Conservation (phyloP, 2,113 vertebrate species). For the Python bivittatus region DNA sequence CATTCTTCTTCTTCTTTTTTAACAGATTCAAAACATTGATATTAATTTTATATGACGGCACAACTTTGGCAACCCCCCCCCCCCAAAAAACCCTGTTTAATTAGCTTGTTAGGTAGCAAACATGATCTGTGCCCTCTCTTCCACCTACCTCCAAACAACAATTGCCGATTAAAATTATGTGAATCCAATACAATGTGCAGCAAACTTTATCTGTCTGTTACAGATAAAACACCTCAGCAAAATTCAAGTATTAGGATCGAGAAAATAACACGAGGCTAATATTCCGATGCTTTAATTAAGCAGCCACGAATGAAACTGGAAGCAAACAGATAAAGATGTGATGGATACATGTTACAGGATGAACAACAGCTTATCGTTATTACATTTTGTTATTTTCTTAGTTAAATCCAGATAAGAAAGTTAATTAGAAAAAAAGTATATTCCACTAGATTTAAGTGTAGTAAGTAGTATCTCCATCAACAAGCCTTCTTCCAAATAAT, state of each 20-base stretch:
- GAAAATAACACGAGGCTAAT: slow-evolving; percentile 72
- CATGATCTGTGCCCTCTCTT: background rate
- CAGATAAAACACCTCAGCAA: slow-evolving; percentile 67
- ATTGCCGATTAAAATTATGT: slow-evolving; percentile 50
- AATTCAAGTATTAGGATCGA: slow-evolving; percentile 65
- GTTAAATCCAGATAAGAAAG: slow-evolving; percentile 70
- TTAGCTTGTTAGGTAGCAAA: slow-evolving; percentile 54
- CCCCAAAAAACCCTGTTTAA: slow-evolving; percentile 58
- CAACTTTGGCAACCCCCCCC: background rate
- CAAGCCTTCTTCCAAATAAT: slow-evolving; percentile 35
- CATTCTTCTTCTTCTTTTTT: slow-evolving; percentile 16
- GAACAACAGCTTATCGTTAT: slow-evolving; percentile 58
- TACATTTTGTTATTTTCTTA: slow-evolving; percentile 68
- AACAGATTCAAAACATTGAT: slow-evolving; percentile 31
- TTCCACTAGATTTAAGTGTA: slow-evolving; percentile 51
- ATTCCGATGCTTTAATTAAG: slow-evolving; percentile 71
- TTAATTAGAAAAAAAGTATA: slow-evolving; percentile 64
- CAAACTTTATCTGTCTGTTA: slow-evolving; percentile 54
- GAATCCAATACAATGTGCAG: slow-evolving; percentile 42
- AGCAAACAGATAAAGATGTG: slow-evolving; percentile 60
- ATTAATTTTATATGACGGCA: slow-evolving; percentile 20
- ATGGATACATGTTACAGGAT: slow-evolving; percentile 49
- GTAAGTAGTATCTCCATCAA: slow-evolving; percentile 56
- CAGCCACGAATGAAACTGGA: slow-evolving; percentile 57
- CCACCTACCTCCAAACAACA: slow-evolving; percentile 4